A percentile compares a stretch with the other conserved stretches of the same genome.
Conservation (phyloP, 1,140 invertebrate genomes). For the Manduca sexta region DNA sequence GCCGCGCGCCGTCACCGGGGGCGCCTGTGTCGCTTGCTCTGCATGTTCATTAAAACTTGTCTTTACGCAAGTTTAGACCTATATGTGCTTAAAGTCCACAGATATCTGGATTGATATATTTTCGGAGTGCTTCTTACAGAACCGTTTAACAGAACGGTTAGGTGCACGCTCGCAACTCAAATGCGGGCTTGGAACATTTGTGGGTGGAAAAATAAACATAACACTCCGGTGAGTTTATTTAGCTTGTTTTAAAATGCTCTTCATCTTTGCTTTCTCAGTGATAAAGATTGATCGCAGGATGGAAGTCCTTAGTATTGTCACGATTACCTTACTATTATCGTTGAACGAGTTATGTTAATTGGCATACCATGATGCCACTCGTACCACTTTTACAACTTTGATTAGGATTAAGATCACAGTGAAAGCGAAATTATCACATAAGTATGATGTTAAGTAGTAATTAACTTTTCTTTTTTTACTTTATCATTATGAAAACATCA, state of each 20-base stretch:
- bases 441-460: neutral
- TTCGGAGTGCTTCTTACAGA: slow-evolving; percentile 40
- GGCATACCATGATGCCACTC: neutral
- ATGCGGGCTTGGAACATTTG: slow-evolving; percentile 49
- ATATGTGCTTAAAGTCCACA: slow-evolving; percentile 41
- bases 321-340: slow-evolving; percentile 2
- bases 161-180: slow-evolving; percentile 40
- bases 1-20: slow-evolving; percentile 39
- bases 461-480: too few species aligned
- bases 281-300: slow-evolving; percentile 1
- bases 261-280: slow-evolving; percentile 20
- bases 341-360: slow-evolving; percentile 39
- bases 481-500: too few species aligned
- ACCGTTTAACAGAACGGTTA: slow-evolving; percentile 40
- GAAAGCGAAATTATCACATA: slow-evolving; percentile 38
- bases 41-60: slow-evolving; percentile 28
- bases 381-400: neutral
- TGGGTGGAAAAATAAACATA: slow-evolving; percentile 60
- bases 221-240: slow-evolving; percentile 57
- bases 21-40: slow-evolving; percentile 26
- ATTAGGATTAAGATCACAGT: slow-evolving; percentile 27
- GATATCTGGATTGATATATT: slow-evolving; percentile 37
- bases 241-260: slow-evolving; percentile 28
- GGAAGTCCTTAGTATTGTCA: slow-evolving; percentile 8
- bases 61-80: slow-evolving; percentile 39